phyloP scores from a whole-genome alignment of 2,888 invertebrate genomes.

The Hyposoter didymator region DNA sequence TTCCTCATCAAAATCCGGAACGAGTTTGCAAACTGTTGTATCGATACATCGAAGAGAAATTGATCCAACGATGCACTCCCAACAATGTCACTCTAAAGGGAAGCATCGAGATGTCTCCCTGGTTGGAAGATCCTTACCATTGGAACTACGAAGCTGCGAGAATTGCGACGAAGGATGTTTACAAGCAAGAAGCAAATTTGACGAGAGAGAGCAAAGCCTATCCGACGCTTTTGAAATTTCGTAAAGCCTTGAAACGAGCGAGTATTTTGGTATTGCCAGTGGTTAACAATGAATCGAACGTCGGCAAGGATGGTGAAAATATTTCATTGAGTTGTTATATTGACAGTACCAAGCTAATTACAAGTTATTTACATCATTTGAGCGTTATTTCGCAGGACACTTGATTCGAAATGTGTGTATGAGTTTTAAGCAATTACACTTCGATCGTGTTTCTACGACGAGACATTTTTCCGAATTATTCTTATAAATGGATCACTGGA shows the following conservation, averaged over 20 bases:
- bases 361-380: conserved; percentile 83
- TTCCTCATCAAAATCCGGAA: conserved; percentile 69
- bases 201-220: conserved; percentile 83
- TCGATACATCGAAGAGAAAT: conserved; percentile 62
- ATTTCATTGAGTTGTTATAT: conserved; percentile 82
- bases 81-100: conserved; percentile 68
- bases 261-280: conserved; percentile 83
- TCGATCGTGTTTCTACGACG: not conserved
- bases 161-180: conserved; percentile 84
- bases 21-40: conserved; percentile 60
- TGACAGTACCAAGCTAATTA: conserved; percentile 84
- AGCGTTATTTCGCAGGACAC: conserved; percentile 48
- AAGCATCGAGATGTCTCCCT: conserved; percentile 77
- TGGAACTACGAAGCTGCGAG: conserved; percentile 83
- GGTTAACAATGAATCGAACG: conserved; percentile 79
- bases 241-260: conserved; percentile 80
- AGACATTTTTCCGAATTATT: not conserved
- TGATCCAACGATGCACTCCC: conserved; percentile 66
- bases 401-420: conserved; percentile 44
- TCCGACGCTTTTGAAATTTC: conserved; percentile 82
- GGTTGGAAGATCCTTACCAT: conserved; percentile 82
- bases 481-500: not conserved
- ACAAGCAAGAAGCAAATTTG: conserved; percentile 84
- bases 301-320: conserved; percentile 82
- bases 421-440: conserved; percentile 24